Percentiles rank a stretch among this genome's conserved stretches.
Conservation (phyloP, 1,140 invertebrate species). For the Orussus abietinus region DNA sequence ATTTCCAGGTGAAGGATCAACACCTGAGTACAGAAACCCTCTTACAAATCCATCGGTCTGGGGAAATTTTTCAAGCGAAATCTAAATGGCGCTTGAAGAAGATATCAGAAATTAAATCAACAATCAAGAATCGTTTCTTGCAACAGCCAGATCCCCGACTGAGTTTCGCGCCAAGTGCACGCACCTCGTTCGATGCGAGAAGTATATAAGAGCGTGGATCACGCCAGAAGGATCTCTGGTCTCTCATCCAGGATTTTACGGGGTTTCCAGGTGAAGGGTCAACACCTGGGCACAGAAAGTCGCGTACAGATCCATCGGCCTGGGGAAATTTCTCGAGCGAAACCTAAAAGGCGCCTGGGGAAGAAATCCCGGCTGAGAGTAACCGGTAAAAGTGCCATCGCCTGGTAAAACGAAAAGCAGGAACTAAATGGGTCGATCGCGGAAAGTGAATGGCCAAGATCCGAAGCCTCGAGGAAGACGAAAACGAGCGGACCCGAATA, state of each 20-base stretch:
- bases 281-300: too few relatives aligned
- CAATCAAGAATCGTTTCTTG: too few relatives aligned
- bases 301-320: background rate
- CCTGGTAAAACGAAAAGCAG: slow-evolving; percentile 21
- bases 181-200: too few relatives aligned
- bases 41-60: background rate
- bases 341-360: slow-evolving; percentile 1
- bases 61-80: slow-evolving; percentile 14
- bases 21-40: too few relatives aligned
- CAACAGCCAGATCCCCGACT: too few relatives aligned
- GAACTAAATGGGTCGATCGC: slow-evolving; percentile 28
- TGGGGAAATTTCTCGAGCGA: slow-evolving; percentile 15
- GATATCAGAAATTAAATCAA: too few relatives aligned
- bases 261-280: too few relatives aligned
- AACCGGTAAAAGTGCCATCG: slow-evolving; percentile 21
- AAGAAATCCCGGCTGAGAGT: slow-evolving; percentile 15
- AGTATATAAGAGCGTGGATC: too few relatives aligned
- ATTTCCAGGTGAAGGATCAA: too few relatives aligned
- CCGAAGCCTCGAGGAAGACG: background rate
- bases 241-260: too few relatives aligned
- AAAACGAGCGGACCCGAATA: background rate
- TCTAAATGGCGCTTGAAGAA: slow-evolving; percentile 7
- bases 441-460: slow-evolving; percentile 36
- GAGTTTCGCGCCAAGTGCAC: too few relatives aligned
- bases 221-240: too few relatives aligned